phyloP scores from a whole-genome alignment of 2,888 invertebrate species.

The Mythimna albipuncta region DNA sequence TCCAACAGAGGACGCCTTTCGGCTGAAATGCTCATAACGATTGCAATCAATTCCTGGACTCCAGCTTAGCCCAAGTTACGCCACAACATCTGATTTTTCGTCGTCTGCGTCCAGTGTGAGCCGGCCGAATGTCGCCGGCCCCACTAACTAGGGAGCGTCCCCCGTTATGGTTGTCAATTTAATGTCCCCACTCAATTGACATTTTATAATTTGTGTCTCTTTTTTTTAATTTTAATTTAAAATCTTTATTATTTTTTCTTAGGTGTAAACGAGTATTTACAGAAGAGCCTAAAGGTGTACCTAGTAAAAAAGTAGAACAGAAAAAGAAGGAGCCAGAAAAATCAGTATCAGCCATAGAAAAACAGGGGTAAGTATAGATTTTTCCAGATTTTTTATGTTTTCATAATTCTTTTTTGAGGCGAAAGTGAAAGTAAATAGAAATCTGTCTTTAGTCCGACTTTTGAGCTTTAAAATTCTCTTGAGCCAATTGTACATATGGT shows the following conservation, averaged over 20 bases:
- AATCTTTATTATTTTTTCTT: conserved; percentile 47
- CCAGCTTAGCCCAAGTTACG: not conserved
- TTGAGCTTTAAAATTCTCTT: not conserved
- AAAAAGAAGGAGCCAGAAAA: conserved; percentile 88
- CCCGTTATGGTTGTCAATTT: not conserved
- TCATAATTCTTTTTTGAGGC: not conserved
- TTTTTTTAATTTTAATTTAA: not conserved
- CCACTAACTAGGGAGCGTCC: no score
- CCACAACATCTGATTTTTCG: not conserved
- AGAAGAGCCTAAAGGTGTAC: conserved; percentile 93
- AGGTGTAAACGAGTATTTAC: conserved; percentile 93
- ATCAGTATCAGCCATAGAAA: conserved; percentile 75
- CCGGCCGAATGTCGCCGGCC: no score
- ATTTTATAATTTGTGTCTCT: not conserved
- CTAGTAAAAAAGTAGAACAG: conserved; percentile 87
- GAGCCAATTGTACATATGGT: no score
- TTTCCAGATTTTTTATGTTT: conserved; percentile 5
- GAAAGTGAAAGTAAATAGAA: not conserved
- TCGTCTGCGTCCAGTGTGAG: not conserved
- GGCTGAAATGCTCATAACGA: no score
- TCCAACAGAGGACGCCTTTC: no score
- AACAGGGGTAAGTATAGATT: conserved; percentile 76
- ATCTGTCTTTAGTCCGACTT: not conserved
- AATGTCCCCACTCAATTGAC: not conserved
- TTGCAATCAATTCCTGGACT: not conserved